These are phyloP conservation scores for Drosophila paramelanica DNA, from an alignment of 2,888 invertebrate species.

Conservation along the genomic window DNA sequence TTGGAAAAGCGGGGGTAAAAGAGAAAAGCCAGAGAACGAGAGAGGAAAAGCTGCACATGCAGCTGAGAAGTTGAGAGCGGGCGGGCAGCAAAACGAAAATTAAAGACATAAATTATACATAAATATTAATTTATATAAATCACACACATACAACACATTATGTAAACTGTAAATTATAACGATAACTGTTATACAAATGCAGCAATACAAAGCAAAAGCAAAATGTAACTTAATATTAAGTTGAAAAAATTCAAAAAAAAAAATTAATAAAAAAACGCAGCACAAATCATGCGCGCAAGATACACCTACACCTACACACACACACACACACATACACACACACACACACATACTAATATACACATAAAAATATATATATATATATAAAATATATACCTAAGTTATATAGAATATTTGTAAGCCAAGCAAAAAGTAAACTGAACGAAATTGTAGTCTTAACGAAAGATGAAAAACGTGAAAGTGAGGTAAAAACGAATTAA, in stretches of 20 bases:
- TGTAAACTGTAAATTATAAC: conserved; percentile 59
- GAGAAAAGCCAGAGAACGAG: neutral
- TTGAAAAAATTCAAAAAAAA: conserved; percentile 18
- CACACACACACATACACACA: conserved; percentile 44
- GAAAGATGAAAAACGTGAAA: conserved; percentile 31
- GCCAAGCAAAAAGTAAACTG: conserved; percentile 68
- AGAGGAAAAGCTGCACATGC: neutral
- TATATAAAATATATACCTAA: conserved; percentile 39
- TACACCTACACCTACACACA: conserved; percentile 48
- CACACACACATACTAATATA: conserved; percentile 52
- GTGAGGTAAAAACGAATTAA: conserved; percentile 35
- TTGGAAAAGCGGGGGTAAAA: neutral
- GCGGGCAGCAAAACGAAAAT: conserved; percentile 73
- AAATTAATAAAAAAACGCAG: conserved; percentile 42
- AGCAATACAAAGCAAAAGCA: conserved; percentile 55
- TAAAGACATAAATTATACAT: conserved; percentile 81
- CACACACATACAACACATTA: conserved; percentile 31
- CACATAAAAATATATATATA: conserved; percentile 37
- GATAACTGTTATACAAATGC: conserved; percentile 57
- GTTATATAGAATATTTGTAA: conserved; percentile 59
- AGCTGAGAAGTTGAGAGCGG: neutral
- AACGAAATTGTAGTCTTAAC: conserved; percentile 68
- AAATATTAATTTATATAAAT: conserved; percentile 77
- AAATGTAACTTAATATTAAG: conserved; percentile 38
- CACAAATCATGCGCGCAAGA: conserved; percentile 66